Evolutionary conservation across 1,140 invertebrate species (phyloP), one percentile per base, ranked within the genome.

Genomic region (Calosoma granatense): DNA sequence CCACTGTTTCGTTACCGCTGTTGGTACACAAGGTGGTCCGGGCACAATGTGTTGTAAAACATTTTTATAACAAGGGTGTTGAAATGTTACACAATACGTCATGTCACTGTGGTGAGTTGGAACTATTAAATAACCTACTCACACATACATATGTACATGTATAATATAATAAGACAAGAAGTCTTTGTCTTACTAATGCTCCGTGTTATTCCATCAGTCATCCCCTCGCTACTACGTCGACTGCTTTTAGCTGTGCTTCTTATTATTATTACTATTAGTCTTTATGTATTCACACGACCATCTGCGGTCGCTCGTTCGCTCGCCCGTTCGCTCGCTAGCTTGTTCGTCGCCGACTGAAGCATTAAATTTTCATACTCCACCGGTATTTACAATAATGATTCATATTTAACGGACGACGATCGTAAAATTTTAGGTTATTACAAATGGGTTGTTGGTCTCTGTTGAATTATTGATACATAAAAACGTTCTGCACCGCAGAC

Each of bases 381-480:
- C 17, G 41, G 41, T 47, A 47, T 47, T 47, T 47, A 47, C 41
- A 47, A 47, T 47, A 47, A 47, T 47, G 41, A 47, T 47, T 47
- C 41, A 47, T 47, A 47, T 47, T 47, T 47, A 47, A 47, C 41
- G 6, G 41, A 17, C 41, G 41, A 47, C 41, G 41, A 47, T 47
- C 41, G 41, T 47, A 47, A 47, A 47, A 47, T 47, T 47, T 47
- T 47, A 47, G 41, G 41, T 47, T 47, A 47, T 47, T 47, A 47
- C 41, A 47, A 47, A 47, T 47, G 41, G 41, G 41, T 17, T 47
- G 41, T 47, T 47, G 6, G 6, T 47, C 3, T 17, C 3, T 17
- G 26, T 47, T 47, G 41, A 47, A 47, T 47, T 47, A 47, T 47
- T 47, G 41, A 47, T 47, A 17, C 15, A 47, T 47, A 47, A 47